Evolutionary conservation across 2,113 vertebrate genomes (phyloP).

Genomic region (Falco punctatus): DNA sequence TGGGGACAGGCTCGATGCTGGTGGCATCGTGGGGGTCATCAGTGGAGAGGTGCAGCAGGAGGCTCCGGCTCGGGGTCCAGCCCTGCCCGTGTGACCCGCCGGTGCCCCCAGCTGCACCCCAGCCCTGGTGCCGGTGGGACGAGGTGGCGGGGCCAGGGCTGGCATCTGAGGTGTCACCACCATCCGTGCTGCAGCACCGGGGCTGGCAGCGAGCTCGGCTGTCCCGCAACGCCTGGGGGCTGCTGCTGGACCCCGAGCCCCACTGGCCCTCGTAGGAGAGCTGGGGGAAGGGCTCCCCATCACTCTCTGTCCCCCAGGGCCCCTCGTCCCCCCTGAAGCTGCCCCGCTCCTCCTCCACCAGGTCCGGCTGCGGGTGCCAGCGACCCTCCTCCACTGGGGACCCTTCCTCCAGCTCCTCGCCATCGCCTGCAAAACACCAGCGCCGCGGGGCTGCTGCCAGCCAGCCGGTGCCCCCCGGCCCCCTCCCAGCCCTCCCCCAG

Average conservation of each 20-base stretch:
- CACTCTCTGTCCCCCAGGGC: conserved; percentile 16
- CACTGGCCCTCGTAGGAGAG: conserved; percentile 15
- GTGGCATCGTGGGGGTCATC: background rate
- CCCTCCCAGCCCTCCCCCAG: fast-evolving
- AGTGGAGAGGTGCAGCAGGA: background rate
- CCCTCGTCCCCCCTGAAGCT: background rate
- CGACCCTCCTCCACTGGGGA: background rate
- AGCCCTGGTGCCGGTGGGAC: background rate
- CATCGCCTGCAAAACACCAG: conserved; percentile 57
- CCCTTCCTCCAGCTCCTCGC: conserved; percentile 30
- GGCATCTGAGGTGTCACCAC: background rate
- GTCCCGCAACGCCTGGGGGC: background rate
- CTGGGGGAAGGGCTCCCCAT: background rate
- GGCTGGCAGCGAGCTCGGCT: background rate
- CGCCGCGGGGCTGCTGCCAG: background rate
- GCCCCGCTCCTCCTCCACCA: background rate
- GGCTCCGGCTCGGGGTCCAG: background rate
- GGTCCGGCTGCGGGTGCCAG: conserved; percentile 18
- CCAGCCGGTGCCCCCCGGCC: fast-evolving
- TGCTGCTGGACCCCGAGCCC: background rate
- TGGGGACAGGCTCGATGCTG: conserved; percentile 60
- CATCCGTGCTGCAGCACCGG: background rate
- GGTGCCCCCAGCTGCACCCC: background rate
- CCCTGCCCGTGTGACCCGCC: background rate
- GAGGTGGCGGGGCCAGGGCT: background rate